phyloP scores from a whole-genome alignment of 1,140 invertebrate species.

The Marisa cornuarietis region DNA sequence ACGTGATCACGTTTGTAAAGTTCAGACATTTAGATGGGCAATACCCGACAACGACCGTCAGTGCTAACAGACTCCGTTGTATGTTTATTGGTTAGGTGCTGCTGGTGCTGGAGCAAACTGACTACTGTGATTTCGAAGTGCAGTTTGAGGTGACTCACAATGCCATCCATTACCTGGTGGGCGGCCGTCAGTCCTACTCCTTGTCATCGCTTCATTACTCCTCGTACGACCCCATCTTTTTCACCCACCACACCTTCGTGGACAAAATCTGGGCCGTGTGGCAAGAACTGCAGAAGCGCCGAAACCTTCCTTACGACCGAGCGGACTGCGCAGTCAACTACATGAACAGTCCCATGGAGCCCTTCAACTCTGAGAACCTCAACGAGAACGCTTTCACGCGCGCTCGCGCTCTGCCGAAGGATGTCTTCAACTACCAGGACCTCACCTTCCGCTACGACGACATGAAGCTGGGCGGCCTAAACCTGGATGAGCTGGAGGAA shows the following conservation, averaged over 20 bases:
- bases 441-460: slow-evolving; percentile 26
- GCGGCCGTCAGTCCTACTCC: slow-evolving; percentile 29
- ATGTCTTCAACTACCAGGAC: slow-evolving; percentile 22
- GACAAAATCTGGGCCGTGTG: slow-evolving; percentile 33
- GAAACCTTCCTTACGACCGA: slow-evolving; percentile 16
- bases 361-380: slow-evolving; percentile 13
- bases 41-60: too few relatives aligned
- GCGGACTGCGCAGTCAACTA: slow-evolving; percentile 28
- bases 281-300: slow-evolving; percentile 31
- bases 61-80: too few relatives aligned
- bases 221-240: slow-evolving; percentile 37
- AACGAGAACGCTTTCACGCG: slow-evolving; percentile 13
- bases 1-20: too few relatives aligned
- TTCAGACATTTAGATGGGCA: too few relatives aligned
- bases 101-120: slow-evolving; percentile 28
- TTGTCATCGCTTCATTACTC: slow-evolving; percentile 37
- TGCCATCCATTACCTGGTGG: slow-evolving; percentile 35
- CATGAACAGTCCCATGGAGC: slow-evolving; percentile 12
- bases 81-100: slow-evolving; percentile 3
- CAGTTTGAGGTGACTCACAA: slow-evolving; percentile 37
- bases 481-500: slow-evolving; percentile 24
- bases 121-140: slow-evolving; percentile 37
- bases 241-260: slow-evolving; percentile 26
- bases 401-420: slow-evolving; percentile 1
- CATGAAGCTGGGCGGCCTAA: slow-evolving; percentile 17